Percentiles rank a stretch among this genome's conserved stretches.
phyloP scores from a whole-genome alignment of 1,140 invertebrate genomes.

The Brachionus asplanchnoidis region DNA sequence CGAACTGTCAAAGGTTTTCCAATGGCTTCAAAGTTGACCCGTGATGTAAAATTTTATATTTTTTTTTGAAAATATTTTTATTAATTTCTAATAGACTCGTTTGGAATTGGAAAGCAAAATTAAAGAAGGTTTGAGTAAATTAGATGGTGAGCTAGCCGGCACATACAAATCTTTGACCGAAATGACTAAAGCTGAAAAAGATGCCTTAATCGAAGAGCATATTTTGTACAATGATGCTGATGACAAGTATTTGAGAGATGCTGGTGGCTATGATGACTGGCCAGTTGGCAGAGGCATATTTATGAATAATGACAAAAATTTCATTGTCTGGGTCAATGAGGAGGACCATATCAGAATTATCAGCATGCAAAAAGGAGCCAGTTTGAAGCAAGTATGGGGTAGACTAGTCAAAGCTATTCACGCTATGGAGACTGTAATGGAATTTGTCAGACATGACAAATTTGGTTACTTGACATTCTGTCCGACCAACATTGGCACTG shows the following conservation, averaged over 20 bases:
- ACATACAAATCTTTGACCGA: slow-evolving; percentile 42
- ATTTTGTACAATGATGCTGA: slow-evolving; percentile 39
- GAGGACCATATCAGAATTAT: slow-evolving; percentile 95
- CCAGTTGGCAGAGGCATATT: slow-evolving; percentile 41
- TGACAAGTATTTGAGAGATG: slow-evolving; percentile 31
- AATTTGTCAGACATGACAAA: slow-evolving; percentile 25
- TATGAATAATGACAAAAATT: slow-evolving; percentile 83
- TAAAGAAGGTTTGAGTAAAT: slow-evolving; percentile 27
- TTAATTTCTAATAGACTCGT: background rate
- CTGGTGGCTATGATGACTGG: slow-evolving; percentile 42
- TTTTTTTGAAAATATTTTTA: background rate
- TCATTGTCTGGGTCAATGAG: slow-evolving; percentile 96
- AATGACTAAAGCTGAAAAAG: slow-evolving; percentile 33
- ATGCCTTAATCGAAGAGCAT: slow-evolving; percentile 40
- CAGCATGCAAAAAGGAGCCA: slow-evolving; percentile 89
- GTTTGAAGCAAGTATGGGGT: slow-evolving; percentile 75
- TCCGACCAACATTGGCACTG: slow-evolving; percentile 94
- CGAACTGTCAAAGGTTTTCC: slow-evolving; percentile 38
- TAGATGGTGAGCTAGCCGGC: slow-evolving; percentile 39
- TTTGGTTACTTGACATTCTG: slow-evolving; percentile 96
- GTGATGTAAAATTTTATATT: background rate
- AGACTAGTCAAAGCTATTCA: slow-evolving; percentile 65
- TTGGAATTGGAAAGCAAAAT: slow-evolving; percentile 28
- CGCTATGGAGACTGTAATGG: slow-evolving; percentile 8
- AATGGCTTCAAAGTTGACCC: slow-evolving; percentile 38